phyloP scores from a whole-genome alignment of 2,113 vertebrate genomes.

The Callipepla californica region DNA sequence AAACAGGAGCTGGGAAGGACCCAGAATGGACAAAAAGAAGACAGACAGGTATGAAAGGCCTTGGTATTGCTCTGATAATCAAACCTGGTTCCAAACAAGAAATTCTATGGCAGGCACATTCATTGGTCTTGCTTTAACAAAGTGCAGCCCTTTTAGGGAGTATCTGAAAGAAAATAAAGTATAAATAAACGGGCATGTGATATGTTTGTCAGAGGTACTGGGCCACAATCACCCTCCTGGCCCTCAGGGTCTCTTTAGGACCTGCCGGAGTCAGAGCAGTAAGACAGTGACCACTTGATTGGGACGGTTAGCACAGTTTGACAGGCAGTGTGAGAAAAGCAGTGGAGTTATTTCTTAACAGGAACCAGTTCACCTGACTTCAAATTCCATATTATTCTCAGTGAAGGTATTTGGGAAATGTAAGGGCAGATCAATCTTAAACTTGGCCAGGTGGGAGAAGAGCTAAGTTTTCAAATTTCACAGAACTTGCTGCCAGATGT shows the following conservation, averaged over 20 bases:
- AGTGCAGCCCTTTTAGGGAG: neutral
- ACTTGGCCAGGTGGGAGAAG: neutral
- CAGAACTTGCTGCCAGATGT: neutral
- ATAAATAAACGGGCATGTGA: neutral
- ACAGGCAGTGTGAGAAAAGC: neutral
- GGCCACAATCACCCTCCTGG: neutral
- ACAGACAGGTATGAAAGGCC: conserved; percentile 81
- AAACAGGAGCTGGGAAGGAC: neutral
- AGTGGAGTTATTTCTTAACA: neutral
- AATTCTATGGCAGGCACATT: neutral
- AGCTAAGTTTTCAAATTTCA: neutral
- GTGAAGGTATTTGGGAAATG: conserved; percentile 24
- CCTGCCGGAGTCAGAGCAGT: neutral
- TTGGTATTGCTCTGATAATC: neutral
- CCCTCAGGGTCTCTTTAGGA: neutral
- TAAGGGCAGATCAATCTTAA: neutral
- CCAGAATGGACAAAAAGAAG: conserved; percentile 75
- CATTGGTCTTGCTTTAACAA: neutral
- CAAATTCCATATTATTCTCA: neutral
- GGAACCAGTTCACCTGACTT: neutral
- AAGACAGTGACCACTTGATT: neutral
- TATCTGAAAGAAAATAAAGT: neutral
- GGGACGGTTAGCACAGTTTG: neutral
- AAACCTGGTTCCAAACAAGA: neutral
- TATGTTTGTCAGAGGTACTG: neutral